Percentiles rank a stretch among this genome's conserved stretches.
Evolutionary conservation across 2,888 invertebrate genomes (phyloP).

Genomic region (Eledone cirrhosa): DNA sequence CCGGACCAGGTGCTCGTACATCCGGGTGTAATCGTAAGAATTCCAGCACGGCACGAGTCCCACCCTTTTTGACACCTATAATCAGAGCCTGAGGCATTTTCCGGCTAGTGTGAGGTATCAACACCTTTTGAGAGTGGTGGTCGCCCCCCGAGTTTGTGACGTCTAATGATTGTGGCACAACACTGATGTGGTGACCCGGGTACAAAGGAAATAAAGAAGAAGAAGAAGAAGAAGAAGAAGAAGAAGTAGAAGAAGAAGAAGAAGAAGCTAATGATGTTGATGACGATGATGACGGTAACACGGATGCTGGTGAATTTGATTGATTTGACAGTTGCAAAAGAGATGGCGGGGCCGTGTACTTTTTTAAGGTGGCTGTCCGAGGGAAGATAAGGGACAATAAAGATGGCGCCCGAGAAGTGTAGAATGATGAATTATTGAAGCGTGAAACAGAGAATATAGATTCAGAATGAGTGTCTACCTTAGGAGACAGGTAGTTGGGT

Average conservation of each 20-base stretch:
- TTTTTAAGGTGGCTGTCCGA: too few species aligned
- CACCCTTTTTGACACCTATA: slow-evolving; percentile 94
- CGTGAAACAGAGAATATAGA: neutral
- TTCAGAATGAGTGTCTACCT: neutral
- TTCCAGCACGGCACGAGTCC: slow-evolving; percentile 90
- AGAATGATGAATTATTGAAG: neutral
- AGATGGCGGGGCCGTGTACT: too few species aligned
- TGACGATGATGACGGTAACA: too few species aligned
- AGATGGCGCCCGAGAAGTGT: neutral
- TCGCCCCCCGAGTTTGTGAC: neutral
- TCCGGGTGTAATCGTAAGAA: slow-evolving; percentile 90
- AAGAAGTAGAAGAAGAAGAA: slow-evolving; percentile 11
- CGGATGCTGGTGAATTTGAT: too few species aligned
- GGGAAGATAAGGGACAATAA: neutral
- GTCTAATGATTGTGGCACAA: neutral
- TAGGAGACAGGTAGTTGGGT: neutral
- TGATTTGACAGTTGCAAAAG: too few species aligned
- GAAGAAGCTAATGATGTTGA: too few species aligned
- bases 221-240: slow-evolving; percentile 9
- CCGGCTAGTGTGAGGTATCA: slow-evolving; percentile 33
- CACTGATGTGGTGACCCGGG: too few species aligned
- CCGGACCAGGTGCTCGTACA: slow-evolving; percentile 87
- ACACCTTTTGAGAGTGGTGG: neutral
- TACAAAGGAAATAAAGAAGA: neutral
- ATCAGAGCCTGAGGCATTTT: slow-evolving; percentile 85